Base-by-base conservation (phyloP, 2,888 invertebrate species). In the Andrena camellia region DNA sequence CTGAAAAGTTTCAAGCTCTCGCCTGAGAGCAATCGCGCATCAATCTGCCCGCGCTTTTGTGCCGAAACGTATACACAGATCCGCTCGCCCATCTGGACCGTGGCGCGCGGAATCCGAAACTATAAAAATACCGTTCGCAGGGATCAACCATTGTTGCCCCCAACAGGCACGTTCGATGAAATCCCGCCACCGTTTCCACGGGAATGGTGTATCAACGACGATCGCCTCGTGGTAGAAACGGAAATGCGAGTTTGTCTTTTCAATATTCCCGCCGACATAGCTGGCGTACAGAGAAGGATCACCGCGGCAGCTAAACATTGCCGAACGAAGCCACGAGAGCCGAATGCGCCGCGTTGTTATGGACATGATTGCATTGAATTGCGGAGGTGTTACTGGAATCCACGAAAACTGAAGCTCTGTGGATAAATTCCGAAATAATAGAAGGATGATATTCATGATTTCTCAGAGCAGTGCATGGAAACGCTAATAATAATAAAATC, bases 21-120 rank as follows among this genome's bases (percentile, higher is more conserved):
- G 69, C 64, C 77, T 74, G 78, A 80, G 85, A 85, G 86, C 88
- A 85, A 86, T 89, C 89, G 78, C 77, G 79, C 88, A 85, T 89
- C 89, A 89, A 89, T 89, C 89, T 86, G 81, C 59, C 13, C 66
- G 79, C 48, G 88, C 89, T 88, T 89, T 89, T 86, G 88, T 89
- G 67, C 48, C 71, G 69, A 74, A 78, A 64, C 78, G 78, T 70
- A 79, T 76, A 78, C 66, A 70, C 67, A 62, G 59, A 54, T 35
- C 42, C 13, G 70, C 48, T 64, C 73, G 74, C 63, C 60, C 77
- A 72, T 77, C 54, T 66, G 71, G 35, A 68, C 80, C 62, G 52
- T 66, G 62, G 64, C 54, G 72, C 62, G 68, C 63, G 78, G 68
- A 42, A 31, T 52, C 35, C 85, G 75, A 83, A 84, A 80, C 88